These are phyloP conservation scores for Hedychridium roseum DNA, from an alignment of 2,888 invertebrate genomes.

Conservation along the genomic window DNA sequence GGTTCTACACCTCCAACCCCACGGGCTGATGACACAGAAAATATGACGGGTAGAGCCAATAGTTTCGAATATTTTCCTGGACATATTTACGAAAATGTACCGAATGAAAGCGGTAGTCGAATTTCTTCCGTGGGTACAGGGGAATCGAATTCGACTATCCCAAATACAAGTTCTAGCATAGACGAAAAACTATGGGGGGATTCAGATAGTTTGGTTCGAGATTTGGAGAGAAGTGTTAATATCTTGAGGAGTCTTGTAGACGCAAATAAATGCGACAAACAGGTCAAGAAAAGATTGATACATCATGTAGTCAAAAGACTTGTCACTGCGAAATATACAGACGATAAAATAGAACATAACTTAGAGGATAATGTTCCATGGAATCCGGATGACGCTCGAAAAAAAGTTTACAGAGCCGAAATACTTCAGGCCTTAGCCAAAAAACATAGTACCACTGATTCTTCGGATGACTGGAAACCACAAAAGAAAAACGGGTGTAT, in stretches of 20 bases:
- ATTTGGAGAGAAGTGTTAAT: slow-evolving; percentile 71
- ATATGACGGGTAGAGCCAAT: slow-evolving; percentile 69
- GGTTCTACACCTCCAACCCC: slow-evolving; percentile 41
- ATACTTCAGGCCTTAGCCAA: slow-evolving; percentile 55
- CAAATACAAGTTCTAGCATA: slow-evolving; percentile 59
- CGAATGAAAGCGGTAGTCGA: slow-evolving; percentile 49
- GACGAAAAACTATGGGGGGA: slow-evolving; percentile 61
- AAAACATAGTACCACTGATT: slow-evolving; percentile 52
- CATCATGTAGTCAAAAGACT: slow-evolving; percentile 73
- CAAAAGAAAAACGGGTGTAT: slow-evolving; percentile 29
- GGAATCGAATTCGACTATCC: slow-evolving; percentile 56
- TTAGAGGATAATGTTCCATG: slow-evolving; percentile 62
- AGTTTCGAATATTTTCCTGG: slow-evolving; percentile 73
- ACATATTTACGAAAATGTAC: slow-evolving; percentile 68
- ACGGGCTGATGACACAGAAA: slow-evolving; percentile 45
- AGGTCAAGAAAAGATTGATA: slow-evolving; percentile 71
- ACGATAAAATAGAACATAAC: slow-evolving; percentile 64
- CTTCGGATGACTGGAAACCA: slow-evolving; percentile 56
- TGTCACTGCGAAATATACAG: slow-evolving; percentile 69
- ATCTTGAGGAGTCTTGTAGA: slow-evolving; percentile 70
- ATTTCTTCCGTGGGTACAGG: slow-evolving; percentile 55
- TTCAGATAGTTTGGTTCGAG: slow-evolving; percentile 66
- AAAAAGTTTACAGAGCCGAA: slow-evolving; percentile 55
- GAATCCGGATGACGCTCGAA: slow-evolving; percentile 60
- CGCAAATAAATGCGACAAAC: slow-evolving; percentile 69